Conservation (phyloP, 2,797 vertebrate genomes). For the Halcyon leucocephala region DNA sequence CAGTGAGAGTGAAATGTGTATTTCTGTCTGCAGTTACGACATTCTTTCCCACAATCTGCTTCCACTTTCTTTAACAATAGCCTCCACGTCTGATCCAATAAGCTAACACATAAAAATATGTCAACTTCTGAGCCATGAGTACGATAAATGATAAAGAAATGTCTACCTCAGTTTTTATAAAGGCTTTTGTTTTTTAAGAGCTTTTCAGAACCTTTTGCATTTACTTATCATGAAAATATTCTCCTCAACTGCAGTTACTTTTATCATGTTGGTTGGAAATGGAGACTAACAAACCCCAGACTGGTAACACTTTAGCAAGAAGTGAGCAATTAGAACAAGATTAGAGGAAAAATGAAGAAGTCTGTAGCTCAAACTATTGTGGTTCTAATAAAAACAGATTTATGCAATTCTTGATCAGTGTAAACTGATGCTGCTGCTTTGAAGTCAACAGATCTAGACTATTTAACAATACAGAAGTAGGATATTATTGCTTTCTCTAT, state of each 20-base stretch:
- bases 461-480: not conserved
- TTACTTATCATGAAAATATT: not conserved
- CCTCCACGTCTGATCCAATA: constrained; percentile 10
- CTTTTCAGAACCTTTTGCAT: not conserved
- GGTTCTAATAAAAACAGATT: not conserved
- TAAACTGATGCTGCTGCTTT: not conserved
- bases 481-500: not conserved
- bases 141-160: constrained; percentile 6
- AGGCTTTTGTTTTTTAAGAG: not conserved
- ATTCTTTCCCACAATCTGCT: constrained; percentile 28
- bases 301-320: not conserved
- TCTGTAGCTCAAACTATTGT: not conserved
- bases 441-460: not conserved
- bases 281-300: not conserved
- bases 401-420: not conserved
- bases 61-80: constrained; percentile 29
- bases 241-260: not conserved
- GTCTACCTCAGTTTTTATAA: not conserved
- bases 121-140: constrained; percentile 6
- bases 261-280: not conserved
- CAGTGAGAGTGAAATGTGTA: not conserved
- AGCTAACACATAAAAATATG: constrained; percentile 4
- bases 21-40: not conserved
- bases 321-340: not conserved
- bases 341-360: not conserved